Percentiles rank a stretch among this genome's conserved stretches.
These are phyloP conservation scores for Aurelia sp. DNA, from an alignment of 30 jellyfish, hydroid and myxozoan genomes.

Conservation along the genomic window DNA sequence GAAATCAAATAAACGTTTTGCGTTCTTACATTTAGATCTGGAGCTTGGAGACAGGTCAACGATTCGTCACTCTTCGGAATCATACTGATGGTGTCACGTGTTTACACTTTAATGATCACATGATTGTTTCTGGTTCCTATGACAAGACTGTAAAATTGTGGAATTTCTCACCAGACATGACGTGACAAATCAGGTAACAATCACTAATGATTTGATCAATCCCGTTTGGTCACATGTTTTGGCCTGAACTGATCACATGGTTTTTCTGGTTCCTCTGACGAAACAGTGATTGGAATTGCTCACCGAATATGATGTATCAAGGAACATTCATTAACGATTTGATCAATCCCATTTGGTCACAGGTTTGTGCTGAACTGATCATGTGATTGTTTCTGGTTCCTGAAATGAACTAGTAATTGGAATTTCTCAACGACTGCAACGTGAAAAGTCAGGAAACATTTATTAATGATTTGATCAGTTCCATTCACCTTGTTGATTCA, in stretches of 20 bases:
- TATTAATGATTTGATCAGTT: too few species aligned
- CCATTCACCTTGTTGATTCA: too few species aligned
- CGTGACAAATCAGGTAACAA: background rate
- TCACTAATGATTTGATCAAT: too few species aligned
- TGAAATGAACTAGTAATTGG: too few species aligned
- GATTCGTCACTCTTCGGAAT: slow-evolving; percentile 66
- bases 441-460: too few species aligned
- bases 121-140: slow-evolving; percentile 74
- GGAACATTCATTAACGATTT: background rate
- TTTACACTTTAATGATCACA: slow-evolving; percentile 69
- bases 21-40: slow-evolving; percentile 37
- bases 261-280: slow-evolving; percentile 59
- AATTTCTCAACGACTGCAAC: too few species aligned
- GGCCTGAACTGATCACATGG: too few species aligned
- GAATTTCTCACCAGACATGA: slow-evolving; percentile 60
- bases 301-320: slow-evolving; percentile 14
- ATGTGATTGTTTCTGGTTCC: too few species aligned
- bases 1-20: background rate
- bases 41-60: slow-evolving; percentile 70
- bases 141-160: slow-evolving; percentile 70
- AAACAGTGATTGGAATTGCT: slow-evolving; percentile 62
- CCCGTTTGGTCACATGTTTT: too few species aligned
- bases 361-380: too few species aligned
- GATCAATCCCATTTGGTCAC: too few species aligned
- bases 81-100: slow-evolving; percentile 79